phyloP scores from a whole-genome alignment of 2,113 vertebrate species.

The Cephalopholis sonnerati region DNA sequence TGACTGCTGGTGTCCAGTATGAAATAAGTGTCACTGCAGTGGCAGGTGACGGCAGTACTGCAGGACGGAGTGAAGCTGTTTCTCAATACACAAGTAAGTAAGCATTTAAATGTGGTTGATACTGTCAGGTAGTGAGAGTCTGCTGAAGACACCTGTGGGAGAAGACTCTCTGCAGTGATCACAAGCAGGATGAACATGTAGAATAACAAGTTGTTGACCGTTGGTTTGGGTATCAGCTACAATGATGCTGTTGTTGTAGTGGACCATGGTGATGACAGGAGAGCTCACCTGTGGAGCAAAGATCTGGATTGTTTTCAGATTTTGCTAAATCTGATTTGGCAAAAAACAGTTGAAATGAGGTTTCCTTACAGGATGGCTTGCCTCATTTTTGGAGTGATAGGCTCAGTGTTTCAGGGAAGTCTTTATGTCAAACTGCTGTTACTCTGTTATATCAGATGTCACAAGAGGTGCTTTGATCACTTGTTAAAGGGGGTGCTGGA shows the following conservation, averaged over 20 bases:
- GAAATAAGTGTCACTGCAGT: background rate
- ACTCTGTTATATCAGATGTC: background rate
- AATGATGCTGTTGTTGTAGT: background rate
- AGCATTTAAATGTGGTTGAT: background rate
- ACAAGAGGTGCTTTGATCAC: too few species aligned
- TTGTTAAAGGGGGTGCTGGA: too few species aligned
- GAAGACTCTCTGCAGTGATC: background rate
- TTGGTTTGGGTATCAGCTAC: background rate
- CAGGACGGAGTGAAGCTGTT: background rate
- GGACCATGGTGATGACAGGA: background rate
- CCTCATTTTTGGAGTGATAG: background rate
- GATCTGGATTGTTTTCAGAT: background rate
- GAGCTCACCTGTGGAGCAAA: background rate
- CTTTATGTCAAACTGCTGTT: background rate
- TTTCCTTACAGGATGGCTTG: background rate
- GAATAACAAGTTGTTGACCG: background rate
- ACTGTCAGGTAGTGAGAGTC: too few species aligned
- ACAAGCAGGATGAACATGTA: background rate
- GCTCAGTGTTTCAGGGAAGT: background rate
- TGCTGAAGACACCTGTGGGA: too few species aligned
- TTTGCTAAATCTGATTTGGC: too few species aligned
- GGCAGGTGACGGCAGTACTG: background rate
- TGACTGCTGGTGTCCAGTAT: conserved; percentile 27
- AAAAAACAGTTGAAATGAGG: background rate
- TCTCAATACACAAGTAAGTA: background rate